Evolutionary conservation across 2,888 invertebrate genomes (phyloP).

Genomic region (Prionchulus punctatus): DNA sequence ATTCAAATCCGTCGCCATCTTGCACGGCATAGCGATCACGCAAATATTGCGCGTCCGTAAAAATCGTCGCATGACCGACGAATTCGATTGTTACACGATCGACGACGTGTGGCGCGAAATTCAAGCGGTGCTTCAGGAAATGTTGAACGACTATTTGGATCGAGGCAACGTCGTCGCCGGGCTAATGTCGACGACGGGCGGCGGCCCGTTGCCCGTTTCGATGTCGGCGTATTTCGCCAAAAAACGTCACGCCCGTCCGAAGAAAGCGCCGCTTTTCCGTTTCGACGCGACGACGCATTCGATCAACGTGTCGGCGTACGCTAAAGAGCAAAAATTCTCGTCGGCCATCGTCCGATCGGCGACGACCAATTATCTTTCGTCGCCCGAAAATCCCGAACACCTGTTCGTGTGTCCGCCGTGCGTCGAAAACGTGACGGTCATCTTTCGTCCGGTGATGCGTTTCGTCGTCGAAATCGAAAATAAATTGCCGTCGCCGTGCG

Average conservation of each 20-base stretch:
- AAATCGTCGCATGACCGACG: slow-evolving; percentile 12
- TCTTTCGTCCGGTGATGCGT: slow-evolving; percentile 62
- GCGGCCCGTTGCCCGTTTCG: not conserved
- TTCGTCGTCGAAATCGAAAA: slow-evolving; percentile 69
- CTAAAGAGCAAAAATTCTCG: slow-evolving; percentile 38
- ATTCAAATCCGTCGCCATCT: slow-evolving; percentile 59
- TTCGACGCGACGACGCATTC: slow-evolving; percentile 52
- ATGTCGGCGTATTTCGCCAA: slow-evolving; percentile 36
- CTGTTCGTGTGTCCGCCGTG: slow-evolving; percentile 50
- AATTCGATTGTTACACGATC: slow-evolving; percentile 37
- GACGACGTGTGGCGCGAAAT: slow-evolving; percentile 74
- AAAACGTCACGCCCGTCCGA: slow-evolving; percentile 33
- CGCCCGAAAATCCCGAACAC: slow-evolving; percentile 38
- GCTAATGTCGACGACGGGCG: slow-evolving; percentile 18
- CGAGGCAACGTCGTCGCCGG: slow-evolving; percentile 21
- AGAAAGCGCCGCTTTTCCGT: slow-evolving; percentile 46
- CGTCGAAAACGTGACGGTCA: slow-evolving; percentile 45
- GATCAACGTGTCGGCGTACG: slow-evolving; percentile 41
- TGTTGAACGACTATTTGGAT: slow-evolving; percentile 72
- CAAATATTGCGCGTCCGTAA: slow-evolving; percentile 28
- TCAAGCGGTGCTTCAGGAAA: slow-evolving; percentile 67
- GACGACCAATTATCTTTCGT: not conserved
- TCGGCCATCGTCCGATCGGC: no score
- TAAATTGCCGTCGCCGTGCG: slow-evolving; percentile 13
- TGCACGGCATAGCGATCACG: slow-evolving; percentile 51